Base-by-base conservation (phyloP, 1,140 invertebrate species). In the Berghia stephanieae region DNA sequence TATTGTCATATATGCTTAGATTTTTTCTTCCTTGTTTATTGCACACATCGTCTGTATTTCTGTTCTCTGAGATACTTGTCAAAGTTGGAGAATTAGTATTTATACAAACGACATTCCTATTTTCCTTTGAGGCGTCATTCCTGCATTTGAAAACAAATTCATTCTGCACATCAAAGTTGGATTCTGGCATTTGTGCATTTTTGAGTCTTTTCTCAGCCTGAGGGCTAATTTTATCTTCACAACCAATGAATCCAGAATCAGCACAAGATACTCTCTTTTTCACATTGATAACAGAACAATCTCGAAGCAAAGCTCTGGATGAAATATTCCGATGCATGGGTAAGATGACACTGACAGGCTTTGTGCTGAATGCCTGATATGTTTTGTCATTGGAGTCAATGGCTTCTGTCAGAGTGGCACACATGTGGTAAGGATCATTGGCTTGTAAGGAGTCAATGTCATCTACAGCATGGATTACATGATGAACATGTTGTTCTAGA, bases 401-500 rank as follows among this genome's bases (percentile, higher is more conserved):
- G n/a, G n/a, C n/a, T n/a, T n/a, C n/a, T n/a, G n/a, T n/a, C n/a
- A n/a, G n/a, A n/a, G n/a, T n/a, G n/a, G n/a, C n/a, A n/a, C n/a
- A n/a, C n/a, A n/a, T n/a, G n/a, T n/a, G n/a, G n/a, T n/a, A n/a
- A n/a, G n/a, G n/a, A n/a, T n/a, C n/a, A n/a, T n/a, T n/a, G n/a
- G n/a, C n/a, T n/a, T n/a, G 36, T 3, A 67, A 38, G 2, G 2
- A 13, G 52, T 34, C 31, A 18, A 55, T 55, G 10, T 57, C 55
- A 16, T 79, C 78, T 46, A 68, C 67, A 3, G 74, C 68, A 49
- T 83, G 82, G 36, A 83, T 74, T 18, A 81, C 66, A 38, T 83
- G 79, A 72, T 81, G 82, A 5, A 81, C 70, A 13, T 80, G 77
- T 34, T 80, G 78, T 43, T 83, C 82, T 18, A 83, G 71, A 4